Evolutionary conservation across 2,797 vertebrate genomes (phyloP), one percentile per base, ranked within the genome.

Genomic region (Typhlichthys eigenmanni): DNA sequence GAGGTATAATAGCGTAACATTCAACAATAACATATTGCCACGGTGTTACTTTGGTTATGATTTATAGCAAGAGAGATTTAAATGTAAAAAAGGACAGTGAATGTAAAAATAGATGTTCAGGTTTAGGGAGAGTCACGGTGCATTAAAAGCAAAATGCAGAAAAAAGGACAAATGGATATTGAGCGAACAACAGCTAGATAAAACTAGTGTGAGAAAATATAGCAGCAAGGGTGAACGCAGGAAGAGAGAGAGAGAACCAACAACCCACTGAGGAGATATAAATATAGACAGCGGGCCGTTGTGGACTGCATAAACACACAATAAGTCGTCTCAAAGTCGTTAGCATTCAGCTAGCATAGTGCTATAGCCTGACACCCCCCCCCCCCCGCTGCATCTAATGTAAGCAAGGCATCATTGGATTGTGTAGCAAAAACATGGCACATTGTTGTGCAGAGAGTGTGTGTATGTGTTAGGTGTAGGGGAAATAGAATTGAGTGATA

Each of bases 281-380:
- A 84, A 81, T 78, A 77, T 71, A 78, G 59, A 4, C n/a, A 46
- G 16, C 19, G 38, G 38, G 38, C 6, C 38, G 38, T 38, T 38
- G 38, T 38, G 38, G 38, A 8, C 14, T 16, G 49, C n/a, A 68
- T 7, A 58, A 45, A 66, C 13, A 60, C 14, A 51, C 62, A 82
- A 74, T 78, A 80, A 87, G 65, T 72, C 64, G 53, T 64, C 43
- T 58, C 2, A 0, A 47, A 62, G 43, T 78, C 53, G 75, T 92
- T 90, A 87, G 80, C 86, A 90, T 91, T 89, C 91, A 89, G 83
- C 65, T 58, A 63, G 75, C 57, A 69, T 77, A 47, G 69, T 74
- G 34, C 66, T 68, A 68, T 45, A 65, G 69, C 74, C 71, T 7
- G 17, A 59, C 51, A 17, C 51, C 19, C n/a, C 13, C 8, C 1